Conservation (phyloP, 1,140 invertebrate species). For the Coelopa frigida region DNA sequence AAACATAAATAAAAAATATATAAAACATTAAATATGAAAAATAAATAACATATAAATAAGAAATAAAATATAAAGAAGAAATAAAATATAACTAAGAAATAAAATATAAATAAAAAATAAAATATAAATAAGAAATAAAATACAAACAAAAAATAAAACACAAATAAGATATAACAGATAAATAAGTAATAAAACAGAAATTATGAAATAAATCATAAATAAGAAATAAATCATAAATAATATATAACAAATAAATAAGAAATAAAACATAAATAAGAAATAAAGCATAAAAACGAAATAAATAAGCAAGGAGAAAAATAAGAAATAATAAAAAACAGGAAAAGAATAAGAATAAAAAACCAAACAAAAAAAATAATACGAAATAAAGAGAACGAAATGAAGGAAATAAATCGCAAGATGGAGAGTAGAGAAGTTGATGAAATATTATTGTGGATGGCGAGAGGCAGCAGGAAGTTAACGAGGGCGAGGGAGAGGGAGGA, state of each 20-base stretch:
- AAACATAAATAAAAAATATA: background rate
- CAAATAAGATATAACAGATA: too few relatives aligned
- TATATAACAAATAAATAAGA: slow-evolving; percentile 1
- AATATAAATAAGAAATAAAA: background rate
- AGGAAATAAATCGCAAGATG: too few relatives aligned
- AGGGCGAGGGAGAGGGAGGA: too few relatives aligned
- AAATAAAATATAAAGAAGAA: background rate
- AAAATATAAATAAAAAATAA: slow-evolving; percentile 3
- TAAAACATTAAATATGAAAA: background rate
- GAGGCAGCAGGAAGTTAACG: too few relatives aligned
- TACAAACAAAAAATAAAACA: too few relatives aligned
- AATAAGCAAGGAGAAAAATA: too few relatives aligned
- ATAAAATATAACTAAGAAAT: background rate
- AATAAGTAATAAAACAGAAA: background rate
- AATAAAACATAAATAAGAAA: slow-evolving; percentile 3
- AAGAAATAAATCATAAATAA: background rate
- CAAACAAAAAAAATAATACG: too few relatives aligned
- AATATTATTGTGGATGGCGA: too few relatives aligned
- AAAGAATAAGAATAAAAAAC: too few relatives aligned
- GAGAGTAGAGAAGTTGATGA: too few relatives aligned
- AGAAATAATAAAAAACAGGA: too few relatives aligned
- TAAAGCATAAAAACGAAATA: background rate
- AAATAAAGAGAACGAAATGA: too few relatives aligned
- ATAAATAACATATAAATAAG: background rate
- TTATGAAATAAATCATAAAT: background rate